Evolutionary conservation across 53 echinoderm and acorn worm species (phyloP).

Genomic region (Apostichopus leukothele): DNA sequence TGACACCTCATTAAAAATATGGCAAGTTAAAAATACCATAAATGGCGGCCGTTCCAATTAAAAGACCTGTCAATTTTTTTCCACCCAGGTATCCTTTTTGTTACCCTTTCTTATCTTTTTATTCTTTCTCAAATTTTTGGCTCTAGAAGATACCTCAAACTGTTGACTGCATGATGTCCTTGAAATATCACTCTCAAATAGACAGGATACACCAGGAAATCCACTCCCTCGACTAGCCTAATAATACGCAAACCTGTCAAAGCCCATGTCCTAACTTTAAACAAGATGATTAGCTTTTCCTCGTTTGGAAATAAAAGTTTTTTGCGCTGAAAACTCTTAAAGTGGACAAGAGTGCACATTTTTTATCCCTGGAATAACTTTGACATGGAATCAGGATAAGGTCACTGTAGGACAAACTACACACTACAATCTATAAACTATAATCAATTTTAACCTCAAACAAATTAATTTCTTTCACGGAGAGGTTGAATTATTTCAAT

Average conservation of each 20-base stretch:
- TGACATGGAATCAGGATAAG: not conserved
- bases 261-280: not conserved
- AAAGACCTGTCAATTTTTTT: too few species aligned
- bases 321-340: too few species aligned
- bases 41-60: too few species aligned
- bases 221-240: not conserved
- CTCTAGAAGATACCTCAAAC: not conserved
- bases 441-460: too few species aligned
- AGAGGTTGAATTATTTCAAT: too few species aligned
- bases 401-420: too few species aligned
- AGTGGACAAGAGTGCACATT: too few species aligned
- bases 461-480: too few species aligned
- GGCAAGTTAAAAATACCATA: too few species aligned
- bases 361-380: not conserved
- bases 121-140: not conserved
- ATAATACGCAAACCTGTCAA: not conserved
- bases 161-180: not conserved
- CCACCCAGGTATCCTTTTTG: not conserved
- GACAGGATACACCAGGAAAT: not conserved
- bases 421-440: too few species aligned
- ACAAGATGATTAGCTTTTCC: not conserved
- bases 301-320: not conserved
- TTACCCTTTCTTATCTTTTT: not conserved
- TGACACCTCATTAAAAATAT: too few species aligned
- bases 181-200: not conserved